A percentile compares a stretch with the other conserved stretches of the same genome.
Evolutionary conservation across 2,113 vertebrate species (phyloP).

Genomic region (Edolisoma coerulescens): DNA sequence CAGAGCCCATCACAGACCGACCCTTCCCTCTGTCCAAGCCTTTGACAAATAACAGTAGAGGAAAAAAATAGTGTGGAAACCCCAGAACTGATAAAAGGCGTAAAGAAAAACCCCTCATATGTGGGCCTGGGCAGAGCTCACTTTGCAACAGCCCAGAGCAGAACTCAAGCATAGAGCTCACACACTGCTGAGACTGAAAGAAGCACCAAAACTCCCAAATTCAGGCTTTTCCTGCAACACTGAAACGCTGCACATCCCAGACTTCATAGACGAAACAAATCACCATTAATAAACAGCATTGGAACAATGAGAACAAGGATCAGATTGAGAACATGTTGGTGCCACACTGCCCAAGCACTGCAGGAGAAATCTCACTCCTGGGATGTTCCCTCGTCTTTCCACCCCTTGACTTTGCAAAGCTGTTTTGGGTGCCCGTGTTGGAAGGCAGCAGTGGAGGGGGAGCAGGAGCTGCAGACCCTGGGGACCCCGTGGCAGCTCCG

Average conservation of each 20-base stretch:
- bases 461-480: neutral
- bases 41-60: neutral
- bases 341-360: neutral
- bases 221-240: neutral
- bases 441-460: neutral
- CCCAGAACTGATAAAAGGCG: neutral
- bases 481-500: neutral
- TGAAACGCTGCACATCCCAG: neutral
- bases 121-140: neutral
- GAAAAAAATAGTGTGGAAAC: neutral
- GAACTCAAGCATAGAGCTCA: neutral
- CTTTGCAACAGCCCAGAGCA: neutral
- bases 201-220: neutral
- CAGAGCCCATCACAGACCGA: neutral
- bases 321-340: neutral
- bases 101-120: neutral
- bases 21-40: neutral
- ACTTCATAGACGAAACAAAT: neutral
- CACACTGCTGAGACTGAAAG: neutral
- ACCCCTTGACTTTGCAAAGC: neutral
- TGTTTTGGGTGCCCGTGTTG: neutral
- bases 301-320: neutral
- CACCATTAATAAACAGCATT: neutral
- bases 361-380: neutral
- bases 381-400: rapidly evolving